These are phyloP conservation scores for Aplocera efformata DNA, from an alignment of 2,888 invertebrate genomes.

Conservation along the genomic window DNA sequence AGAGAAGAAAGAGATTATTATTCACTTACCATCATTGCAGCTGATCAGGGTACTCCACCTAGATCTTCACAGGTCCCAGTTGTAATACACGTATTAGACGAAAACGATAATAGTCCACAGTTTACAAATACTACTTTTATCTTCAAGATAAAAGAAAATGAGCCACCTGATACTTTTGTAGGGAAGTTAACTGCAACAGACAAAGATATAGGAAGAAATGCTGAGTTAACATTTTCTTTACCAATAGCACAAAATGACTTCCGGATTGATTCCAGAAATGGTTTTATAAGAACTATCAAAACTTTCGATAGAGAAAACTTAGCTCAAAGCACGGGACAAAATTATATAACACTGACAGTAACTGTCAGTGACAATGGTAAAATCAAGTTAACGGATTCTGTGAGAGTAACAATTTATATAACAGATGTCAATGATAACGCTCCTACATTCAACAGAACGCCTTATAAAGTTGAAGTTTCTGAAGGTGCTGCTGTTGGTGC, in stretches of 20 bases:
- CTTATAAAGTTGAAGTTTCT: constrained; percentile 93
- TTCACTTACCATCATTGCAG: constrained; percentile 91
- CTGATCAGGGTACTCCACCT: constrained; percentile 88
- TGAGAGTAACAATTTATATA: constrained; percentile 92
- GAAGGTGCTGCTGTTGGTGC: constrained; percentile 92
- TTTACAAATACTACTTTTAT: constrained; percentile 95
- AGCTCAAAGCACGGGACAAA: constrained; percentile 87
- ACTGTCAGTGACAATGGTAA: constrained; percentile 92
- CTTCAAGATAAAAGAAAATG: constrained; percentile 93
- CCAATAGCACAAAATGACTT: constrained; percentile 89
- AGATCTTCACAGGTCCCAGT: constrained; percentile 93
- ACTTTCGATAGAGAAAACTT: constrained; percentile 94
- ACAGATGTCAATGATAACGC: constrained; percentile 96
- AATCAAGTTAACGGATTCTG: constrained; percentile 88
- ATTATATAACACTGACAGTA: constrained; percentile 91
- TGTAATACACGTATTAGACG: constrained; percentile 95
- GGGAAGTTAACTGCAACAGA: constrained; percentile 95
- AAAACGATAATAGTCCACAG: constrained; percentile 97
- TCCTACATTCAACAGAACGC: constrained; percentile 89
- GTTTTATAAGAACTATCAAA: constrained; percentile 91
- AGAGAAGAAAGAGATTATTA: constrained; percentile 96
- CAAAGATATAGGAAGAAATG: constrained; percentile 93
- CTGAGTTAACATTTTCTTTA: constrained; percentile 92
- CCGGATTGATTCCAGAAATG: constrained; percentile 92
- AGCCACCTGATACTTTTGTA: constrained; percentile 93